Evolutionary conservation across 2,888 invertebrate genomes (phyloP).

Genomic region (Synanthedon andrenaeformis): DNA sequence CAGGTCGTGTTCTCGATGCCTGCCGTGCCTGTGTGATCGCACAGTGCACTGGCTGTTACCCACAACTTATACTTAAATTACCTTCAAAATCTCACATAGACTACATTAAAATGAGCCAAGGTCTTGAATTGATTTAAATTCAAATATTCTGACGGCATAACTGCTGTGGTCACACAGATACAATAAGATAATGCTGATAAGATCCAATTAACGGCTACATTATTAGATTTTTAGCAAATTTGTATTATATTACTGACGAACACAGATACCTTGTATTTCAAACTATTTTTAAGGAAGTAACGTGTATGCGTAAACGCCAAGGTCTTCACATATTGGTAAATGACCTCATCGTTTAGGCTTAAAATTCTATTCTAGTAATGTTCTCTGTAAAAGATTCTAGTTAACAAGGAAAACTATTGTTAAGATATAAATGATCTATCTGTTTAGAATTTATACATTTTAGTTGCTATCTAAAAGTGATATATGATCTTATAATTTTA

Average conservation of each 20-base stretch:
- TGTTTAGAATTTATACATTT: neutral
- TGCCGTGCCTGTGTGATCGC: slow-evolving; percentile 3
- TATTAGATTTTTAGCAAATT: too few species aligned
- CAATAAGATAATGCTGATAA: too few species aligned
- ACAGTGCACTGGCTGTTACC: neutral
- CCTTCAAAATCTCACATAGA: slow-evolving; percentile 6
- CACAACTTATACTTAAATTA: too few species aligned
- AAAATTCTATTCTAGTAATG: neutral
- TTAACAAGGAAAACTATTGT: neutral
- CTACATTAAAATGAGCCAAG: slow-evolving; percentile 42
- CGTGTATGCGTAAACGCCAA: neutral
- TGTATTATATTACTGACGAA: too few species aligned
- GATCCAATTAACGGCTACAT: too few species aligned
- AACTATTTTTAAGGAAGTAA: neutral
- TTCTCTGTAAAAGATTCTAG: neutral
- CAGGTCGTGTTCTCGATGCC: slow-evolving; percentile 68
- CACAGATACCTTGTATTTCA: too few species aligned
- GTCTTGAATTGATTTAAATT: slow-evolving; percentile 36
- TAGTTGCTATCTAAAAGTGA: neutral
- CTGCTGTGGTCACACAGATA: too few species aligned
- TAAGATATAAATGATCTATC: neutral
- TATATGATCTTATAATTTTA: slow-evolving; percentile 18
- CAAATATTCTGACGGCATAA: too few species aligned
- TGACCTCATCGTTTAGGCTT: neutral
- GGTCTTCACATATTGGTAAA: neutral